phyloP scores from a whole-genome alignment of 2,113 vertebrate genomes.

The Muntiacus reevesi region DNA sequence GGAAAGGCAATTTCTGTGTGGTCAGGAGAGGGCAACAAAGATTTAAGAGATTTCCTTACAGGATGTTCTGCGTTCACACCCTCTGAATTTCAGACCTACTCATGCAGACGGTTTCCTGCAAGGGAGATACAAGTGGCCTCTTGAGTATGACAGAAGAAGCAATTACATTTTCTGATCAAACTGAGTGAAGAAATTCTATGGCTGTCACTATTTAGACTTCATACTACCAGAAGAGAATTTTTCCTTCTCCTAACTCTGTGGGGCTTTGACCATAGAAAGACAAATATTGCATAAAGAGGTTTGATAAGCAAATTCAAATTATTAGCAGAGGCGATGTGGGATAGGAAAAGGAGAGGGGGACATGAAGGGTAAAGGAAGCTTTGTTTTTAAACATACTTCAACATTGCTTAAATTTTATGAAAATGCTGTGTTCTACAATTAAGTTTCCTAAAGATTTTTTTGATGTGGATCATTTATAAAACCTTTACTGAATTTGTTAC shows the following conservation, averaged over 20 bases:
- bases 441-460: not conserved
- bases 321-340: not conserved
- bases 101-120: not conserved
- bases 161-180: slow-evolving; percentile 26
- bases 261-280: not conserved
- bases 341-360: not conserved
- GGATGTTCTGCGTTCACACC: not conserved
- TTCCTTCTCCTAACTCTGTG: not conserved
- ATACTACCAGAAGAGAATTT: not conserved
- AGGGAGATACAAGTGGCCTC: not conserved
- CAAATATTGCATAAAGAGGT: not conserved
- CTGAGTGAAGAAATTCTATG: not conserved
- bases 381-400: not conserved
- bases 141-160: not conserved
- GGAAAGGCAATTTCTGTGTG: slow-evolving; percentile 36
- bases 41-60: not conserved
- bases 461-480: not conserved
- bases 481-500: not conserved
- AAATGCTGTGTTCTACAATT: not conserved
- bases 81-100: not conserved
- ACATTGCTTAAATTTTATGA: not conserved
- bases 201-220: not conserved
- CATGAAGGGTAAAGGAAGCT: not conserved
- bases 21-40: slow-evolving; percentile 6
- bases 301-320: not conserved